Percentiles rank a stretch among this genome's conserved stretches.
Evolutionary conservation across 2,888 invertebrate genomes (phyloP).

Genomic region (Brachycybe producta): DNA sequence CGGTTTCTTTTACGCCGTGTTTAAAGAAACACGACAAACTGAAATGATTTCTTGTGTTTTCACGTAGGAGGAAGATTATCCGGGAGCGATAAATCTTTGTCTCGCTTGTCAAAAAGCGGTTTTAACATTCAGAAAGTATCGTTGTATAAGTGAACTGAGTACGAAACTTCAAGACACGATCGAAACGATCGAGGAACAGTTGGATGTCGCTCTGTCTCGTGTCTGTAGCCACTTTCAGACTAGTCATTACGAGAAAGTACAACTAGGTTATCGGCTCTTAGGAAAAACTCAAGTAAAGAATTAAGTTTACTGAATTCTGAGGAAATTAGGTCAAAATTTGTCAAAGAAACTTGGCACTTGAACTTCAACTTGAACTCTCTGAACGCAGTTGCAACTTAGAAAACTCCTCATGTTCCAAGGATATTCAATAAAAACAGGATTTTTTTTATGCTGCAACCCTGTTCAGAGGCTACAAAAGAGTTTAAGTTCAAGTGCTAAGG

Average conservation of each 20-base stretch:
- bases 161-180: slow-evolving; percentile 80
- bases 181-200: slow-evolving; percentile 76
- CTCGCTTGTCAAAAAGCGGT: slow-evolving; percentile 78
- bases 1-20: background rate
- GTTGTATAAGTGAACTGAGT: slow-evolving; percentile 74
- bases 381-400: background rate
- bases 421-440: no score
- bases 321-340: no score
- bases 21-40: background rate
- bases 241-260: slow-evolving; percentile 63
- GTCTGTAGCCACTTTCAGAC: slow-evolving; percentile 64
- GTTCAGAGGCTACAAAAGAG: no score
- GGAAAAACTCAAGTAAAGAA: slow-evolving; percentile 56
- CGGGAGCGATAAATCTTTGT: slow-evolving; percentile 76
- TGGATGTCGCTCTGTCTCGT: slow-evolving; percentile 73
- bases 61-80: slow-evolving; percentile 63
- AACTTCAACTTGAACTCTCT: no score
- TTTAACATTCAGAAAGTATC: slow-evolving; percentile 67
- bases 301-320: no score
- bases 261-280: slow-evolving; percentile 72
- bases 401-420: no score
- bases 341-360: no score
- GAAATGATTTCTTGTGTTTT: background rate
- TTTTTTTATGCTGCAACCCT: no score
- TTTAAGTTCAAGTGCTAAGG: no score